phyloP scores from a whole-genome alignment of 2,797 vertebrate species.

The Aulostomus chinensis region DNA sequence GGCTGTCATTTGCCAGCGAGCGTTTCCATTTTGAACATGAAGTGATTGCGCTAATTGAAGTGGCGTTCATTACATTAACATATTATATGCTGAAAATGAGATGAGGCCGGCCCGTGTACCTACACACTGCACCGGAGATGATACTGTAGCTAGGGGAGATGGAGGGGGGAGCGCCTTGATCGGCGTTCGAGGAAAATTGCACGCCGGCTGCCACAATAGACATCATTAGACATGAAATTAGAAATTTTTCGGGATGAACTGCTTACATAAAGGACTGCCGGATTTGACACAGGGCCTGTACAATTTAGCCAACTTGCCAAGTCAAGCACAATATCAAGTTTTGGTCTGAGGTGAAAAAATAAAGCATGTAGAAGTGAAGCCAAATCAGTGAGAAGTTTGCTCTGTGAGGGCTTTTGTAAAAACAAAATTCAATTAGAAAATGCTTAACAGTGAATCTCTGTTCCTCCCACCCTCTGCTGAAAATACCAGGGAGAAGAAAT shows the following conservation, averaged over 20 bases:
- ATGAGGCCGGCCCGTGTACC: conserved; percentile 40
- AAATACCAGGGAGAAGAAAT: conserved; percentile 42
- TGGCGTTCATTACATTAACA: conserved; percentile 73
- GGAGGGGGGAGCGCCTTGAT: conserved; percentile 2
- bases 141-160: conserved; percentile 7
- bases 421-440: conserved; percentile 52
- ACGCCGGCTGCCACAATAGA: conserved; percentile 47
- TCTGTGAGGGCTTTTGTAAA: conserved; percentile 9
- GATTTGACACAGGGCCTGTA: too few relatives aligned
- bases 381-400: conserved; percentile 10
- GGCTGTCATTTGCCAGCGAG: conserved; percentile 64
- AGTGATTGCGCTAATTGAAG: conserved; percentile 77
- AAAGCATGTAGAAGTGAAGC: conserved; percentile 8
- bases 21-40: conserved; percentile 64
- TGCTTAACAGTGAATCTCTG: conserved; percentile 43
- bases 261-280: conserved; percentile 7
- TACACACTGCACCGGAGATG: conserved; percentile 32
- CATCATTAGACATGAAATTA: conserved; percentile 66
- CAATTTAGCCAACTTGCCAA: too few relatives aligned
- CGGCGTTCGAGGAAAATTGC: conserved; percentile 36
- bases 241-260: conserved; percentile 50
- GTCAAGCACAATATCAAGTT: conserved; percentile 28
- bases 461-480: conserved; percentile 19
- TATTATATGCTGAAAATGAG: conserved; percentile 57
- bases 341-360: conserved; percentile 12